Base-by-base conservation (phyloP, 35 echinoderm and acorn worm genomes). In the Lytechinus pictus region DNA sequence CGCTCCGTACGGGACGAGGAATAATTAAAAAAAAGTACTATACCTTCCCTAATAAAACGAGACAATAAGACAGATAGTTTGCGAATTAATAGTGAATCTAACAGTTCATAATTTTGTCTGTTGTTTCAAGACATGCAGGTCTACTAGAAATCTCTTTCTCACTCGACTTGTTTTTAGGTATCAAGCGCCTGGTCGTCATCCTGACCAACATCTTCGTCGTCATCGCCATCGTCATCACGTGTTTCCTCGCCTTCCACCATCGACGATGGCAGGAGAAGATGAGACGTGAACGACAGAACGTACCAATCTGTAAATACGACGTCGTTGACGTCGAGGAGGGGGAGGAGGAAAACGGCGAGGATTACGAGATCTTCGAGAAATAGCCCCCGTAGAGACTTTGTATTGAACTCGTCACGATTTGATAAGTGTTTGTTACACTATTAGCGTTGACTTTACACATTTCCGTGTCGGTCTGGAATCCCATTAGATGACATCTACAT, bases 111-210 rank as follows among this genome's bases (percentile, higher is more conserved):
- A 44, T 44, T 44, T 44, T 44, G 33, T 44, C 33, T 44, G 33
- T 44, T 44, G 33, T 44, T 44, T 44, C 33, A 44, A 44, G 33
- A 44, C 33, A 44, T 44, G 33, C 33, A 44, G 1, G 33, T 2
- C 33, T 44, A 44, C 33, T 44, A 44, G 33, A 44, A 44, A 44
- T 44, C 33, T 44, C 33, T 13, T 79, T 79, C 66, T 79, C 66
- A 16, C 14, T 79, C 66, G 19, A 79, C 66, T 24, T 79, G 4
- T 1, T 24, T 79, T 44, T 54, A 93, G 92, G 92, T 9, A 54
- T 93, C 13, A 57, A 93, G n/a, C 92, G 27, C 54, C 28, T 93
- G 27, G 7, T 93, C 14, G 92, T 93, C 53, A 93, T 93, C 54
- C 92, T 93, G 0, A 55, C 54, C 14, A 93, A 93, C 55, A 14